Base-by-base conservation (phyloP, 1,140 invertebrate species). In the Lethocerus indicus region DNA sequence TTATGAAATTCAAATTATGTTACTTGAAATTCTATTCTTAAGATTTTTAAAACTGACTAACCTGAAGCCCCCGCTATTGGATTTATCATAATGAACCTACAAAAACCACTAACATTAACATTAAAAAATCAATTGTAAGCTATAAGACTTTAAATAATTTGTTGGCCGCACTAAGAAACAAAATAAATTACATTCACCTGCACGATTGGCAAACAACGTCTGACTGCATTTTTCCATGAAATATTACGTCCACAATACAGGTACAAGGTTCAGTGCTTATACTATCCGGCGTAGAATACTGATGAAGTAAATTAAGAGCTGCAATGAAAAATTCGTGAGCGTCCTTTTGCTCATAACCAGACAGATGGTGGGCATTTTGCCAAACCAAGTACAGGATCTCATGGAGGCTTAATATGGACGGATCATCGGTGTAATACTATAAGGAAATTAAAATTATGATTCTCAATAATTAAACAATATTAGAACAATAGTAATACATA, bases 291-390 rank as follows among this genome's bases (percentile, higher is more conserved):
- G 65, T 65, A 60, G 75, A 80, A 60, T 87, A 88, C 63, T 81
- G 71, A 66, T 98, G 93, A 23, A 98, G 65, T 5, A 95, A 81
- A 63, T 96, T 85, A 21, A 98, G 69, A 2, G 87, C 87, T 16
- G 91, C 89, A 44, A 97, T 95, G 59, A 98, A 94, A 68, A 97
- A 97, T 70, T 98, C 94, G 62, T 98, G 95, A 47, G 94, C 93
- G 67, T 98, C 95, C 66, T 98, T 93, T 63, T 98, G 93, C 62
- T 95, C 87, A 64, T 96, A 93, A 29, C 92, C 90, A 26, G 92
- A 90, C 54, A 98, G 74, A 65, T 97, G 89, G 50, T 82, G 76
- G 25, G 90, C 92, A 66, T 96, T 89, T 3, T 87, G 94, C 93
- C 94, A 98, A 56, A 96, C 91, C 58, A 97, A 71, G 68, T 94